Evolutionary conservation across 2,797 vertebrate genomes (phyloP).

Genomic region (Pampus argenteus): DNA sequence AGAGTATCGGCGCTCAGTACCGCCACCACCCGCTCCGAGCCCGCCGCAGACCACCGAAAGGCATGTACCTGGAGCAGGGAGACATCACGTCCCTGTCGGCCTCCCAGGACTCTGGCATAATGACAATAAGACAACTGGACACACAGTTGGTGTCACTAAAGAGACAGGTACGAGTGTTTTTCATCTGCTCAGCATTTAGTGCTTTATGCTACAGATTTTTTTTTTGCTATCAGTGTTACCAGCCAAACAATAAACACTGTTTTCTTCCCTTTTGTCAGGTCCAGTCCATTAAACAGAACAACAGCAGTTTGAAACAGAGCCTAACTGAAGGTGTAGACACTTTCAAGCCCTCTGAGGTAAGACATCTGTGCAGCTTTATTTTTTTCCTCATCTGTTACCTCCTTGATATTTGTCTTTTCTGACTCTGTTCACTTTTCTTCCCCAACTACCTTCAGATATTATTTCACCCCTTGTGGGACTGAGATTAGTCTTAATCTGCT

Average conservation of each 20-base stretch:
- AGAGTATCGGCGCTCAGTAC: slow-evolving; percentile 89
- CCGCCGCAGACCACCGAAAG: slow-evolving; percentile 91
- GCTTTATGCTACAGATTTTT: not conserved
- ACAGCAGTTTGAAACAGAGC: slow-evolving; percentile 88
- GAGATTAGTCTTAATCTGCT: slow-evolving; percentile 57
- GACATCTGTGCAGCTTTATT: not conserved
- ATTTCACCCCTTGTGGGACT: slow-evolving; percentile 23
- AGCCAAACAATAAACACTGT: not conserved
- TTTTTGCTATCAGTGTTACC: not conserved
- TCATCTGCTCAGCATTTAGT: too few relatives aligned
- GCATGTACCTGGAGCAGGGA: slow-evolving; percentile 91
- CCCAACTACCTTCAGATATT: slow-evolving; percentile 35
- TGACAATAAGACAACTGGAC: slow-evolving; percentile 89
- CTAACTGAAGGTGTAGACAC: slow-evolving; percentile 86
- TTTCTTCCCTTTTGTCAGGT: slow-evolving; percentile 79
- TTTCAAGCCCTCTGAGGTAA: slow-evolving; percentile 87
- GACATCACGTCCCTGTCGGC: slow-evolving; percentile 88
- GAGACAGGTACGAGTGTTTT: slow-evolving; percentile 85
- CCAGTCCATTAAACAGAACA: slow-evolving; percentile 94
- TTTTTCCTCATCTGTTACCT: not conserved
- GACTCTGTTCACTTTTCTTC: not conserved
- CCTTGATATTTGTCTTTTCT: slow-evolving; percentile 3
- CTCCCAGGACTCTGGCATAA: slow-evolving; percentile 87
- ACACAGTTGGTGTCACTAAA: slow-evolving; percentile 92
- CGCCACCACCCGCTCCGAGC: slow-evolving; percentile 91